These are phyloP conservation scores for Antigone vipio DNA, from an alignment of 2,113 vertebrate genomes.

Conservation along the genomic window DNA sequence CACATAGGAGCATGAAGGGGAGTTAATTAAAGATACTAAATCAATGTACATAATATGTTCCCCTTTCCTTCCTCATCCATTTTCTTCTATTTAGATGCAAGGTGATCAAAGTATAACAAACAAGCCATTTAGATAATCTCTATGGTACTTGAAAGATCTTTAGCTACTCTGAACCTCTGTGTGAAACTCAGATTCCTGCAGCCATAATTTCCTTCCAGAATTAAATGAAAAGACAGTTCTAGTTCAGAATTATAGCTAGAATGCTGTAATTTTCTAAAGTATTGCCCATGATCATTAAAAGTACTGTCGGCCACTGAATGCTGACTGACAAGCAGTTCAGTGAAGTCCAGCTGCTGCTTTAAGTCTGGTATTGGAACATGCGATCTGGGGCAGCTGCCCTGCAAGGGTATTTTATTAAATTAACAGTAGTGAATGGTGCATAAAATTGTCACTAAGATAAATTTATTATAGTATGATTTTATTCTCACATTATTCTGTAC, in stretches of 20 bases:
- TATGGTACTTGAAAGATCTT: constrained; percentile 7
- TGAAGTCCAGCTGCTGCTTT: constrained; percentile 42
- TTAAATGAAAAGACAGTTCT: neutral
- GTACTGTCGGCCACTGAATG: neutral
- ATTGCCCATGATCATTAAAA: neutral
- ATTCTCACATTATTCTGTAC: constrained; percentile 38
- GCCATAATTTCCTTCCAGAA: constrained; percentile 19
- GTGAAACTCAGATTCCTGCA: neutral
- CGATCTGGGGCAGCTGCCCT: constrained; percentile 27
- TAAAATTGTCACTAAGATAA: constrained; percentile 59
- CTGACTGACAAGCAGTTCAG: constrained; percentile 18
- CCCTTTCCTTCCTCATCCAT: neutral
- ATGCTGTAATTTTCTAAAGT: constrained; percentile 1
- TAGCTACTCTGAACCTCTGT: constrained; percentile 25
- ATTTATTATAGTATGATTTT: constrained; percentile 42
- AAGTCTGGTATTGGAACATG: neutral
- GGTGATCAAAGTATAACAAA: neutral
- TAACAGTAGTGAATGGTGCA: constrained; percentile 58
- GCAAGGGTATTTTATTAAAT: constrained; percentile 55
- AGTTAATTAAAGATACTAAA: neutral
- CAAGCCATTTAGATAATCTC: neutral
- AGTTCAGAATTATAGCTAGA: neutral
- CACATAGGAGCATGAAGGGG: neutral
- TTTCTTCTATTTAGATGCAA: constrained; percentile 1
- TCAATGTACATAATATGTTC: neutral